Evolutionary conservation across 1,140 invertebrate species (phyloP).

Genomic region (Drosophila nigromelanica): DNA sequence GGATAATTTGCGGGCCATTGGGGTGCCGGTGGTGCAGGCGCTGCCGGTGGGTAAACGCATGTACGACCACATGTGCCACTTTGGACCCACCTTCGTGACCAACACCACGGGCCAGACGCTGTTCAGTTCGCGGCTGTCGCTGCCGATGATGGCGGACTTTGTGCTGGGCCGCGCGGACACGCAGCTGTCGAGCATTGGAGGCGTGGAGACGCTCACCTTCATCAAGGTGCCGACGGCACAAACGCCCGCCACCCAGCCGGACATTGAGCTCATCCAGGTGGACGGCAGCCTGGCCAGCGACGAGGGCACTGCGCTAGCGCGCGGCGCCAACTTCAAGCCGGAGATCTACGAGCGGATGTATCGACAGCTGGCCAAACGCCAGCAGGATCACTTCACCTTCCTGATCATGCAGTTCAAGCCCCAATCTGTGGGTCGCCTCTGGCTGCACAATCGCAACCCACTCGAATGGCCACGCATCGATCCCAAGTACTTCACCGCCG

Average conservation of each 20-base stretch:
- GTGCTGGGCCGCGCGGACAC: constrained; percentile 61
- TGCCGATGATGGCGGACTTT: constrained; percentile 45
- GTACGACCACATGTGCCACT: constrained; percentile 90
- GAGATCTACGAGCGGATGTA: constrained; percentile 86
- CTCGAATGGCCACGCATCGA: constrained; percentile 89
- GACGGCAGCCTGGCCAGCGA: constrained; percentile 86
- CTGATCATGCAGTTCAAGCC: constrained; percentile 90
- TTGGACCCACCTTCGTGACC: constrained; percentile 86
- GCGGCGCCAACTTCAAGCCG: constrained; percentile 85
- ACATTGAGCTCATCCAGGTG: constrained; percentile 87
- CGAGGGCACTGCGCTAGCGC: constrained; percentile 86
- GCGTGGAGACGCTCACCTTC: constrained; percentile 88
- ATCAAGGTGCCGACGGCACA: constrained; percentile 86
- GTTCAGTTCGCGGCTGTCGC: constrained; percentile 87
- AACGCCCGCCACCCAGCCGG: constrained; percentile 85
- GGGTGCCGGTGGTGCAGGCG: constrained; percentile 88
- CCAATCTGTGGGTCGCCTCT: constrained; percentile 88
- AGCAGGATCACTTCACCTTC: constrained; percentile 87
- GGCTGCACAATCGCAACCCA: constrained; percentile 89
- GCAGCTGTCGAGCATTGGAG: constrained; percentile 83
- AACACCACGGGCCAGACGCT: constrained; percentile 83
- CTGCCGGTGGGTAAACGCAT: constrained; percentile 89
- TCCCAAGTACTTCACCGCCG: constrained; percentile 89
- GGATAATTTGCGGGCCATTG: constrained; percentile 87
- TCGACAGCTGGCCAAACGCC: constrained; percentile 85